Base-by-base conservation (phyloP, 2,113 vertebrate species). In the Dromas ardeola region DNA sequence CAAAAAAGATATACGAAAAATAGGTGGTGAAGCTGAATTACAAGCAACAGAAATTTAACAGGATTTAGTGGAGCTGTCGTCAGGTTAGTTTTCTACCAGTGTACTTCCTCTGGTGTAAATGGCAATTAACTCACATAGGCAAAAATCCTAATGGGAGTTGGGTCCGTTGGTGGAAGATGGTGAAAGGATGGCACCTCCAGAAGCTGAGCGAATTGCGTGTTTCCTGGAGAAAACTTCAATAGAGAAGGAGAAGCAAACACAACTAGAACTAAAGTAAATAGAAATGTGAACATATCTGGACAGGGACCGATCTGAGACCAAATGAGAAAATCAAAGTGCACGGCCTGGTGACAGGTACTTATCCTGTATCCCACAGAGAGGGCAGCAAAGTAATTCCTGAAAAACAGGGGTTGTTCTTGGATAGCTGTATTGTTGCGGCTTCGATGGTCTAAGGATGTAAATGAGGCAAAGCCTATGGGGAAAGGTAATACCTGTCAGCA, bases 321-420 rank as follows among this genome's bases (percentile, higher is more conserved):
- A 38, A 80, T 4, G 27, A 50, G 85, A 71, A 63, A 69, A 70
- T 66, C 55, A 66, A 90, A 87, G 47, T n/a, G 38, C 19, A 43
- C 3, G 18, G 23, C 32, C 34, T 43, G 62, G 77, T 16, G 58
- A 86, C 38, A 36, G 12, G 23, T 18, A 38, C 32, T 81, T 61
- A 59, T 27, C 77, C 63, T 36, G 27, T 36, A 53, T 47, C 61
- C 29, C 12, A 61, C 50, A 66, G 63, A 90, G 66, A 43, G 63
- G 27, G 72, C 36, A 69, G 62, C 49, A 77, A 82, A 71, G 19
- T 34, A 58, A 58, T 61, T 79, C 81, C 88, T 96, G 61, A 81
- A 66, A 94, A 96, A 79, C 13, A 62, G 15, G 22, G 27, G 4
- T 50, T 94, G 72, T 81, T 91, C 97, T 95, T 89, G 93, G 36